phyloP scores from a whole-genome alignment of 2,113 vertebrate species.

The Oceanodroma tethys region DNA sequence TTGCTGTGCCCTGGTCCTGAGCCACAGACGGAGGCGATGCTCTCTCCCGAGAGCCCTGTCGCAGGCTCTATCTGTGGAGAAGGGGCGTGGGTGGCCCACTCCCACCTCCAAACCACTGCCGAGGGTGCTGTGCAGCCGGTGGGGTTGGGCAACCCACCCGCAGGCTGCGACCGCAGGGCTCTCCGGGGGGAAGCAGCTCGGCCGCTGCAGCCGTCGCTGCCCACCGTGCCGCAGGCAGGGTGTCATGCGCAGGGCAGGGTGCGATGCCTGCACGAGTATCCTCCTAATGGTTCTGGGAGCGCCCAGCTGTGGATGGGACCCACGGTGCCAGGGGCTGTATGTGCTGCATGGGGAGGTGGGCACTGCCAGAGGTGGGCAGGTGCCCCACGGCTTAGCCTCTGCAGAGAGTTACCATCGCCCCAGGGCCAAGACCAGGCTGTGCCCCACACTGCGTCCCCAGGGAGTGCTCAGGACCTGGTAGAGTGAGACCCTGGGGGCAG shows the following conservation, averaged over 20 bases:
- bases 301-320: too few relatives aligned
- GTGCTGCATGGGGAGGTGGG: neutral
- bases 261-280: neutral
- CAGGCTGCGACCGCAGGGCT: neutral
- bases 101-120: neutral
- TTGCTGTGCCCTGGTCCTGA: neutral
- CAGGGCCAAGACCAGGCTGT: neutral
- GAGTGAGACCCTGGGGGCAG: neutral
- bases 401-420: neutral
- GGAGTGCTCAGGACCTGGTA: neutral
- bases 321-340: rapidly evolving
- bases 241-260: neutral
- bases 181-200: rapidly evolving
- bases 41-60: neutral
- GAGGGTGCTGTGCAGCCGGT: rapidly evolving
- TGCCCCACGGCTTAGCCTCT: neutral
- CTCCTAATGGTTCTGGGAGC: rapidly evolving
- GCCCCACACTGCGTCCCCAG: too few relatives aligned
- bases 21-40: neutral
- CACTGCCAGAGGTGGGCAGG: neutral
- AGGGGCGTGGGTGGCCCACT: neutral
- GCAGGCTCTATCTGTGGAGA: neutral
- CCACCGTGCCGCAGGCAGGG: rapidly evolving
- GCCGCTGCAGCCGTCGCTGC: rapidly evolving
- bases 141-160: neutral